phyloP scores from a whole-genome alignment of 1,140 invertebrate species.

The Steinernema feltiae region DNA sequence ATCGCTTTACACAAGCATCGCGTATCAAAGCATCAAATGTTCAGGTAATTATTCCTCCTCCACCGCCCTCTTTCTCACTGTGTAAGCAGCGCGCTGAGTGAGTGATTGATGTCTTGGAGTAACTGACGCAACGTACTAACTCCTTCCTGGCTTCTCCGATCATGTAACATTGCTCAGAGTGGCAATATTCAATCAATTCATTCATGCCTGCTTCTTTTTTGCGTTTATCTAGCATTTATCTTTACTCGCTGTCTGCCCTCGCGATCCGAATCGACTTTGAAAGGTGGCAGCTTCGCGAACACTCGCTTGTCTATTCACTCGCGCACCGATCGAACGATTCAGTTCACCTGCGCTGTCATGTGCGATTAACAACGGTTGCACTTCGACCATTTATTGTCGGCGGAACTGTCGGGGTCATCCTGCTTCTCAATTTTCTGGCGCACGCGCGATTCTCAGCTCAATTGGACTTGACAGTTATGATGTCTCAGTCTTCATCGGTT shows the following conservation, averaged over 20 bases:
- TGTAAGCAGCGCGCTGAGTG: neutral
- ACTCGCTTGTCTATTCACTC: neutral
- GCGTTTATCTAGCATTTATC: neutral
- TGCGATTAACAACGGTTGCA: neutral
- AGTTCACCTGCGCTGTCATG: neutral
- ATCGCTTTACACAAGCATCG: neutral
- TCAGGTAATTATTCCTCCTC: neutral
- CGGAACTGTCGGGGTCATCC: neutral
- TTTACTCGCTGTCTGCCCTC: neutral
- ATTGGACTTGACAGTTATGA: neutral
- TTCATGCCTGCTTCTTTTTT: neutral
- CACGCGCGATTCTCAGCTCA: too few relatives aligned
- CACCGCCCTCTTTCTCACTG: neutral
- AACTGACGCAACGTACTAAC: neutral
- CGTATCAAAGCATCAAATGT: neutral
- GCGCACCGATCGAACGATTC: neutral
- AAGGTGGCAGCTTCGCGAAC: constrained; percentile 8
- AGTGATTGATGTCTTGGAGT: constrained; percentile 1
- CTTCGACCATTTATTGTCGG: neutral
- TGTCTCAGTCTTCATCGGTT: neutral
- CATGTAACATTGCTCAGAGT: neutral
- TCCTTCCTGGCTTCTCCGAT: neutral
- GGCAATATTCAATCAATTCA: neutral
- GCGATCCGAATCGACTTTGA: neutral
- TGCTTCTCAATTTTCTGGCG: too few relatives aligned